Conservation (phyloP, 2,888 invertebrate genomes). For the Blomia tropicalis region DNA sequence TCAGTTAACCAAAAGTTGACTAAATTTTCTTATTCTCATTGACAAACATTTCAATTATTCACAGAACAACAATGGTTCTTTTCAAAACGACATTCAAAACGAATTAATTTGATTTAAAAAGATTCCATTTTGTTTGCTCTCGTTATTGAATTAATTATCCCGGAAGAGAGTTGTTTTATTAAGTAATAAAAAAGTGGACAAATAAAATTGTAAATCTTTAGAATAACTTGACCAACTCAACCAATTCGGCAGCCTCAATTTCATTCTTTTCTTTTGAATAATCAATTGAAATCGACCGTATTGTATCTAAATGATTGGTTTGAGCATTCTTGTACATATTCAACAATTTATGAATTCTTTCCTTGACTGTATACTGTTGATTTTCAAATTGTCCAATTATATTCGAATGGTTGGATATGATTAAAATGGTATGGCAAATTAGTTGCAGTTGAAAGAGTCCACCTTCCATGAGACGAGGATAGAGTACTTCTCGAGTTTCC, state of each 20-base stretch:
- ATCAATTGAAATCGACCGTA: constrained; percentile 13
- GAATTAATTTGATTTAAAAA: no score
- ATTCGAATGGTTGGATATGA: constrained; percentile 37
- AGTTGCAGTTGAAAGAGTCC: constrained; percentile 92
- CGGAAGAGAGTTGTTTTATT: neutral
- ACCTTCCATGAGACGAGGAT: constrained; percentile 70
- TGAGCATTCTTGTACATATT: constrained; percentile 49
- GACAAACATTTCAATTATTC: no score
- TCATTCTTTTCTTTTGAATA: constrained; percentile 20
- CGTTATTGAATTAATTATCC: neutral
- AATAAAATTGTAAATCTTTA: neutral
- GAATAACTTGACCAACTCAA: constrained; percentile 16
- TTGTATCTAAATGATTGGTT: constrained; percentile 22
- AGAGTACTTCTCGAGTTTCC: constrained; percentile 57
- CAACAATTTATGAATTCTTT: constrained; percentile 69
- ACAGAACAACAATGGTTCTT: no score
- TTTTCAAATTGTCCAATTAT: neutral
- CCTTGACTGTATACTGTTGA: constrained; percentile 43
- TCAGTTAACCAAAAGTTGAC: no score
- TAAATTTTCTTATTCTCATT: no score
- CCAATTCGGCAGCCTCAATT: neutral
- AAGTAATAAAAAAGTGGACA: neutral
- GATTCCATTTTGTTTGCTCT: neutral
- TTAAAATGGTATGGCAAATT: constrained; percentile 58
- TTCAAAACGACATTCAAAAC: no score